phyloP scores from a whole-genome alignment of 92 coral and sea anemone genomes.

The Pocillopora meandrina region DNA sequence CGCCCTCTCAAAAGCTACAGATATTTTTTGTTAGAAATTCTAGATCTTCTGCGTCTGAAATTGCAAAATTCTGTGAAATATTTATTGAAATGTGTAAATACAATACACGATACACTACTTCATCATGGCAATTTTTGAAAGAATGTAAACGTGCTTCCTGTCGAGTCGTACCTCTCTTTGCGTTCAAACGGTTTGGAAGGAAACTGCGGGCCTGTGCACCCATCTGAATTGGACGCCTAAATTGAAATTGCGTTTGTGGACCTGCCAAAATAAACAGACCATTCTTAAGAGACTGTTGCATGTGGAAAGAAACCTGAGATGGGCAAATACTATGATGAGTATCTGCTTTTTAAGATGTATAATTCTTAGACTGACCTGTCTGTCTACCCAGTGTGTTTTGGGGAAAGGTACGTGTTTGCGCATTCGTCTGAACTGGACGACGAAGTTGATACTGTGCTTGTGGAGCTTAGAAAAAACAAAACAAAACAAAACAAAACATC shows the following conservation, averaged over 20 bases:
- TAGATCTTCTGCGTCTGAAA: too few relatives aligned
- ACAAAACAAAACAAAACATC: background rate
- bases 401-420: conserved; percentile 19
- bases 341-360: too few relatives aligned
- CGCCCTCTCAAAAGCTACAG: too few relatives aligned
- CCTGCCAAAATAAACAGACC: background rate
- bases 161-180: background rate
- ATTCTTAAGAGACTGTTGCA: background rate
- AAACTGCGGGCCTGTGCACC: conserved; percentile 7
- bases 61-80: too few relatives aligned
- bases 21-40: too few relatives aligned
- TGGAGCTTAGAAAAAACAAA: background rate
- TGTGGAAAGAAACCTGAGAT: too few relatives aligned
- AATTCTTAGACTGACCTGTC: conserved; percentile 1
- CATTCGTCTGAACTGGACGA: conserved; percentile 6
- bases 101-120: too few relatives aligned
- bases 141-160: background rate
- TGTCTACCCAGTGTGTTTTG: background rate
- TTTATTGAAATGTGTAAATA: too few relatives aligned
- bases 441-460: conserved; percentile 12
- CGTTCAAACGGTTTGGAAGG: background rate
- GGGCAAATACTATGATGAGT: too few relatives aligned
- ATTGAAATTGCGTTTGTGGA: background rate
- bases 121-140: too few relatives aligned
- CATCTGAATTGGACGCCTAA: background rate